Percentiles rank a stretch among this genome's conserved stretches.
Conservation (phyloP, 2,888 invertebrate species). For the Cryptus viduatorius region DNA sequence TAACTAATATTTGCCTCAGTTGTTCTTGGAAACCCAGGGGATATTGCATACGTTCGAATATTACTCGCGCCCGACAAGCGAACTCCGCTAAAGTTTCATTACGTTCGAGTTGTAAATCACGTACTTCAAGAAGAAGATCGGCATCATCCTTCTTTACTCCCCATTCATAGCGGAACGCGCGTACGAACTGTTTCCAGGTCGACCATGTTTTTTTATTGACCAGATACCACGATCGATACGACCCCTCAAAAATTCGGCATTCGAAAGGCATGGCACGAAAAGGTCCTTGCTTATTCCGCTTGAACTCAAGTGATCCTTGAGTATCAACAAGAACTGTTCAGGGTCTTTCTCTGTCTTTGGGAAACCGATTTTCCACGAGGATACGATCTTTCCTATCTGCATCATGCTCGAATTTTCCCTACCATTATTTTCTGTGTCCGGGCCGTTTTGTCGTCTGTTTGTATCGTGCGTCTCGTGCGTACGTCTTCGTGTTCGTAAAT, state of each 20-base stretch:
- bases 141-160: constrained; percentile 48
- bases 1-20: constrained; percentile 47
- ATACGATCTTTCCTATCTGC: constrained; percentile 36
- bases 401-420: constrained; percentile 13
- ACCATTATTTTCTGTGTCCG: neutral
- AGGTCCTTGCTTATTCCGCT: constrained; percentile 46
- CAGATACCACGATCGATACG: constrained; percentile 53
- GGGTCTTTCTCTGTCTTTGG: constrained; percentile 52
- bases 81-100: constrained; percentile 58
- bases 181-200: constrained; percentile 54
- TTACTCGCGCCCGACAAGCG: constrained; percentile 40
- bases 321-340: constrained; percentile 51
- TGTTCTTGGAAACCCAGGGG: constrained; percentile 48
- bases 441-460: neutral
- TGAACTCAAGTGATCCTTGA: constrained; percentile 37
- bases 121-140: constrained; percentile 47
- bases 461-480: neutral
- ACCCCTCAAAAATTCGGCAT: constrained; percentile 45
- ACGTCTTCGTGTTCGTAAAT: neutral
- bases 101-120: constrained; percentile 47
- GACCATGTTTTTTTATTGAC: constrained; percentile 42
- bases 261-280: constrained; percentile 56
- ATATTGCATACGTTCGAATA: constrained; percentile 51
- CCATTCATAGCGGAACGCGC: constrained; percentile 58
- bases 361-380: constrained; percentile 48